Base-by-base conservation (phyloP, 2,113 vertebrate genomes). In the Myocastor coypus region DNA sequence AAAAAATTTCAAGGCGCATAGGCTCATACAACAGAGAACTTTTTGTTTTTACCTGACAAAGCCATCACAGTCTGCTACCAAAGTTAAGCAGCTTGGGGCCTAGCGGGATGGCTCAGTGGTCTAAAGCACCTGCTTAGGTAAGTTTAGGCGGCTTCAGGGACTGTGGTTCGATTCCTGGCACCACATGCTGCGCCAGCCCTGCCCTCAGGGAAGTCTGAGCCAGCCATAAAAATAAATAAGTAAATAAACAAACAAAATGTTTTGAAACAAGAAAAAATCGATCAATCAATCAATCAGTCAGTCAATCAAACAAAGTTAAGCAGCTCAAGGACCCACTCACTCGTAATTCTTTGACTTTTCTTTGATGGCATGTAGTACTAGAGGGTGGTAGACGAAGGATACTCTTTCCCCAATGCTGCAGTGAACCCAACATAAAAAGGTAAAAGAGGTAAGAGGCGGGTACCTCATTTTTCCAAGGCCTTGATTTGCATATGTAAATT, bases 371-470 rank as follows among this genome's bases (percentile, higher is more conserved):
- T 50, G 30, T 57, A 16, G 16, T 28, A 34, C 10, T 11, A 69
- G 19, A 93, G 1, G 34, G 28, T 50, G 0, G 28, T 13, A 0
- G 12, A 73, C 89, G 50, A 83, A 87, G 5, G 20, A 12, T 32
- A 86, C 8, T 19, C 7, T 22, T 91, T n/a, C 66, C 8, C 1
- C 0, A 22, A 22, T 80, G 0, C 30, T 95, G 22, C 8, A 78
- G 22, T 28, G 14, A 9, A 64, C 34, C 17, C 84, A 66, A 32
- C n/a, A 4, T 73, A 30, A 73, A 75, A 82, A 42, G 14, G 24
- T 1, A 32, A 82, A 92, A 86, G 32, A 20, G 2, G 5, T 5
- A 2, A 4, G 3, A 1, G 59, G 17, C 34, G 28, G 1, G 0
- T 34, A 24, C 10, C 1, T 61, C 19, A 46, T 92, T 57, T 28